Conservation (phyloP, 1,140 invertebrate genomes). For the Drosophila lacertosa region DNA sequence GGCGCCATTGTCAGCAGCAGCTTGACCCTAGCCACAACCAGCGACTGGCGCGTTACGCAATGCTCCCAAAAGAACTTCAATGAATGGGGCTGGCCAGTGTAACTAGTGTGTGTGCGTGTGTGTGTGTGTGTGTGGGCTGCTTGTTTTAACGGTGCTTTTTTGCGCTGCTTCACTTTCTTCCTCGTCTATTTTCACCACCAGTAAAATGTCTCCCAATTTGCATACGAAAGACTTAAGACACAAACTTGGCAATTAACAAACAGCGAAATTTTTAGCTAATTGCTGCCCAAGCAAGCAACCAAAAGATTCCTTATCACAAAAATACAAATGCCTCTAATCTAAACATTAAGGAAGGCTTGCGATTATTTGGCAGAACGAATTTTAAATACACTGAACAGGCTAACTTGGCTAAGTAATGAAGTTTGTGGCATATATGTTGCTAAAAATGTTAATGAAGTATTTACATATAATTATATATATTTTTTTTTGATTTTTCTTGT, state of each 20-base stretch:
- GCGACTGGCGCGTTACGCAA: slow-evolving; percentile 44
- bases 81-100: slow-evolving; percentile 32
- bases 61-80: slow-evolving; percentile 54
- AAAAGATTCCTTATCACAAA: slow-evolving; percentile 58
- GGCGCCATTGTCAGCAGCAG: slow-evolving; percentile 2
- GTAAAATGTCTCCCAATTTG: slow-evolving; percentile 61
- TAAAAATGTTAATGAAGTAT: too few species aligned
- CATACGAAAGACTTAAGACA: slow-evolving; percentile 69
- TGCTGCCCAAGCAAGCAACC: slow-evolving; percentile 56
- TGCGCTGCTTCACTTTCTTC: slow-evolving; percentile 49
- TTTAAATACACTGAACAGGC: slow-evolving; percentile 28
- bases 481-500: too few species aligned
- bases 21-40: slow-evolving; percentile 45
- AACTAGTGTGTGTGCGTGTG: neutral
- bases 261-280: slow-evolving; percentile 72
- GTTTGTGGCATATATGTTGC: neutral
- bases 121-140: slow-evolving; percentile 27
- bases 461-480: too few species aligned
- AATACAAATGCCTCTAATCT: slow-evolving; percentile 57
- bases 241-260: slow-evolving; percentile 72
- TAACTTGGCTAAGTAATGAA: neutral
- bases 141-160: slow-evolving; percentile 41
- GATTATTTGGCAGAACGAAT: slow-evolving; percentile 40
- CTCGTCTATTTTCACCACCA: slow-evolving; percentile 40
- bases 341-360: slow-evolving; percentile 7